These are phyloP conservation scores for Pristionchus exspectatus DNA, from an alignment of 2,888 invertebrate species.

Conservation along the genomic window DNA sequence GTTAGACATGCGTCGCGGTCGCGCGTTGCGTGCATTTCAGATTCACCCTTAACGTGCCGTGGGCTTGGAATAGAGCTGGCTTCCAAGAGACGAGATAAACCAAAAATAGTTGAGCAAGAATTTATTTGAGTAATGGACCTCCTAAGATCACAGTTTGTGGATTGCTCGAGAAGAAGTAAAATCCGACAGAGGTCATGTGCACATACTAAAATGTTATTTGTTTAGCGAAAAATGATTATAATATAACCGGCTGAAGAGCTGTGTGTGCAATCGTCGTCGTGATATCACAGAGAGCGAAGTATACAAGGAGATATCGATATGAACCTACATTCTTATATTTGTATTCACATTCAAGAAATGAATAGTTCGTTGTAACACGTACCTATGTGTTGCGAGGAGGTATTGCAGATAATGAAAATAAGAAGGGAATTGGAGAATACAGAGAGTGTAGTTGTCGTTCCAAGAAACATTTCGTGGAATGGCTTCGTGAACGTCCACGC, in stretches of 20 bases:
- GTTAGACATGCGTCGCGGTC: too few species aligned
- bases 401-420: background rate
- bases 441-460: background rate
- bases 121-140: too few species aligned
- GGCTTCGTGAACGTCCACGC: background rate
- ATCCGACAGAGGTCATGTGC: background rate
- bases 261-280: background rate
- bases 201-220: background rate
- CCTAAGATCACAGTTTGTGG: background rate
- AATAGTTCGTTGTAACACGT: background rate
- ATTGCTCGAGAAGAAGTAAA: slow-evolving; percentile 8
- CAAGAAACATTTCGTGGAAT: background rate
- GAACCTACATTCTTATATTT: background rate
- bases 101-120: too few species aligned
- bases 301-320: background rate
- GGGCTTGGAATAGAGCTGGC: too few species aligned
- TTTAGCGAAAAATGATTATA: background rate
- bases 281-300: slow-evolving; percentile 8
- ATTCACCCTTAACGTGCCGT: too few species aligned
- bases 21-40: too few species aligned
- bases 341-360: background rate
- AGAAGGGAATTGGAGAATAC: background rate
- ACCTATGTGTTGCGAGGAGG: background rate
- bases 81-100: too few species aligned
- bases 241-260: background rate